phyloP scores from a whole-genome alignment of 1,140 invertebrate genomes.

The Ladona fulva region DNA sequence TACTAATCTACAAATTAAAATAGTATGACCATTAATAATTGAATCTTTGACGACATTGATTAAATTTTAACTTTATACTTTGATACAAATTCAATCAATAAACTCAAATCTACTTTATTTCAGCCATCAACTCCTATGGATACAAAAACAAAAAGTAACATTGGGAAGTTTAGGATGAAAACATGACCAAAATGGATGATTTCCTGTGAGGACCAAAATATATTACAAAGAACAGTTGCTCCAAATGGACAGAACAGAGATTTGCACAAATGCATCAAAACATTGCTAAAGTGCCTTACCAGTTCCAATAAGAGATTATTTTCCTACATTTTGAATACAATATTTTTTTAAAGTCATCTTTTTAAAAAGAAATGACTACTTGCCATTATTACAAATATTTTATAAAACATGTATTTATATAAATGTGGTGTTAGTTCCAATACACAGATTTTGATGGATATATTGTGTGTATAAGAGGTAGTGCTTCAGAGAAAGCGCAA shows the following conservation, averaged over 20 bases:
- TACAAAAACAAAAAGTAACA: constrained; percentile 44
- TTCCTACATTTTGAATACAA: background rate
- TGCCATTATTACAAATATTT: too few relatives aligned
- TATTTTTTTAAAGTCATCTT: too few relatives aligned
- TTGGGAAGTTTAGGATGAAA: constrained; percentile 18
- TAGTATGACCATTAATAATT: too few relatives aligned
- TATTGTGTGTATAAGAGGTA: too few relatives aligned
- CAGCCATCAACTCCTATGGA: constrained; percentile 66
- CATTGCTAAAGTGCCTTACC: background rate
- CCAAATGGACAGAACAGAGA: background rate
- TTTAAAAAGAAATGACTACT: too few relatives aligned
- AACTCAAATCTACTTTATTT: constrained; percentile 32
- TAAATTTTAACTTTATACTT: background rate
- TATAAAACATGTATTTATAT: too few relatives aligned
- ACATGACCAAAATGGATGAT: background rate
- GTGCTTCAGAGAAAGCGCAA: too few relatives aligned
- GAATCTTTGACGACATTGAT: too few relatives aligned
- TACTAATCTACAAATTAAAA: too few relatives aligned
- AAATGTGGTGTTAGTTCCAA: too few relatives aligned
- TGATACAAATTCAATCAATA: background rate
- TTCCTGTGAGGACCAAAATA: constrained; percentile 16
- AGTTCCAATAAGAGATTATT: background rate
- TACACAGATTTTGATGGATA: too few relatives aligned
- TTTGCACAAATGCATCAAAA: background rate
- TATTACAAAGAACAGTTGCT: background rate